Base-by-base conservation (phyloP, 2,888 invertebrate genomes). In the Agrotis ipsilon region DNA sequence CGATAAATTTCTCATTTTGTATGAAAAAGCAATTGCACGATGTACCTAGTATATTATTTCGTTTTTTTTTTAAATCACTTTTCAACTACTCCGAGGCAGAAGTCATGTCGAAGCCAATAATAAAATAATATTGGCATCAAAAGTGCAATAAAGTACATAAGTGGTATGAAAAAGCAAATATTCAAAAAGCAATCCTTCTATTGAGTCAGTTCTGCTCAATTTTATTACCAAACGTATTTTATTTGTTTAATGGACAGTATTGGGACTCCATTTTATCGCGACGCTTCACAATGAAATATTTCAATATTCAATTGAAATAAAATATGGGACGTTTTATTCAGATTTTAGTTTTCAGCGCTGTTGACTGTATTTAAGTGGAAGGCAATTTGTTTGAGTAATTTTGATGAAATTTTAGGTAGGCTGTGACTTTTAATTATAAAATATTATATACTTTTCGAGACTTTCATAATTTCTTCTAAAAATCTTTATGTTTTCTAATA, bases 171-270 rank as follows among this genome's bases (percentile, higher is more conserved):
- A 72, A 49, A 39, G 19, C 49, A 61, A 57, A 65, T 52, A 27
- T 60, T 39, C 14, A 78, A 78, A 72, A 32, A 72, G 46, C 62
- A 75, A 45, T 54, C 46, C 21, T 19, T 55, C 55, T 76, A 70
- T 76, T 67, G 49, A 71, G 55, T 66, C 61, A 67, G 68, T 71
- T 59, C 49, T 66, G 32, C 21, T 2, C 24, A 49, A 64, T 78
- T 80, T 75, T 70, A 76, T 78, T 57, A 57, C 66, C 39, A 59
- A 78, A 78, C 63, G 55, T 66, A 77, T 81, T 79, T 81, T 81
- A 81, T 81, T 78, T 81, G 60, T 81, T 76, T 70, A 81, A 68
- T 72, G 58, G 78, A 68, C 55, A 77, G 64, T 73, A 80, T 73
- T 72, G 66, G 51, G 48, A 59, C 13, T 24, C 67, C 43, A 73